phyloP scores from a whole-genome alignment of 2,888 invertebrate species.

The Lasioglossum zephyrum region DNA sequence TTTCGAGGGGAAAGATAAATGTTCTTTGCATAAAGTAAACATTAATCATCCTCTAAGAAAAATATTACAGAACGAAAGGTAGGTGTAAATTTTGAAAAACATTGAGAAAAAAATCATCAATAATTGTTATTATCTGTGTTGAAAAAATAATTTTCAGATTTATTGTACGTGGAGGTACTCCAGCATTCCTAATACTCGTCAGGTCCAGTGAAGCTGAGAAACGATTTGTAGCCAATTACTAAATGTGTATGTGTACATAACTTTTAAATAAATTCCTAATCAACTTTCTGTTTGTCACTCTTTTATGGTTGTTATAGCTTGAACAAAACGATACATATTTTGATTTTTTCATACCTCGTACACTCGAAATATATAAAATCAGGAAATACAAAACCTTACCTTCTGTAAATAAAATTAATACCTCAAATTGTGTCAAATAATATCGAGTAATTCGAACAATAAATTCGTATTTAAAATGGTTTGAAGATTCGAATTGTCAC shows the following conservation, averaged over 20 bases:
- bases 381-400: not conserved
- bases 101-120: not conserved
- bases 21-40: conserved; percentile 87
- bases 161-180: conserved; percentile 88
- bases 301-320: not conserved
- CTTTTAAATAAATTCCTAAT: conserved; percentile 32
- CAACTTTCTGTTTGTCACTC: not conserved
- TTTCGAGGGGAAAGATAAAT: conserved; percentile 89
- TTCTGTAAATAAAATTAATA: not conserved
- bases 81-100: conserved; percentile 65
- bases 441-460: no score
- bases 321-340: not conserved
- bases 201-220: conserved; percentile 86
- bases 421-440: not conserved
- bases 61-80: conserved; percentile 87
- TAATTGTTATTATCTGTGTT: not conserved
- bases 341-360: not conserved
- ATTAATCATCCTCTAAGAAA: conserved; percentile 86
- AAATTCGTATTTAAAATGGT: not conserved
- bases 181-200: conserved; percentile 88
- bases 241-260: conserved; percentile 9
- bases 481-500: not conserved
- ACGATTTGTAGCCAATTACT: conserved; percentile 86
- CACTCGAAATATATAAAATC: not conserved
- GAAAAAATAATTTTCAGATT: conserved; percentile 82